Evolutionary conservation across 1,140 invertebrate species (phyloP).

Genomic region (Drosophila lacertosa): DNA sequence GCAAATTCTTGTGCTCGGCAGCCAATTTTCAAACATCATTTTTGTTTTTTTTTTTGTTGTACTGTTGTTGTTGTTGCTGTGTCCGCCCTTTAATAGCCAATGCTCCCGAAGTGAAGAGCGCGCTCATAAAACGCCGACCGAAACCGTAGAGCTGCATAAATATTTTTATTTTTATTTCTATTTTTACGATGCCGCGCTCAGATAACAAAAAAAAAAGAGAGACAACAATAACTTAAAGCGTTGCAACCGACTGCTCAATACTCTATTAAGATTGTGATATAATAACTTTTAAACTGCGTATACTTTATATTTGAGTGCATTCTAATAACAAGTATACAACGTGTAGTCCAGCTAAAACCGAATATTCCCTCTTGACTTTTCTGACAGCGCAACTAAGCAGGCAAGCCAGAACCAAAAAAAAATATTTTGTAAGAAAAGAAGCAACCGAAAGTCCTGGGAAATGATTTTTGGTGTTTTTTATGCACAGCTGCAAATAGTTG

Average conservation of each 20-base stretch:
- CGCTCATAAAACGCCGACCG: constrained; percentile 55
- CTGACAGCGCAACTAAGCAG: background rate
- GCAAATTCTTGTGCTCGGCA: constrained; percentile 37
- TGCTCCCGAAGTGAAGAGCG: constrained; percentile 28
- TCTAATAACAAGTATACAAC: no score
- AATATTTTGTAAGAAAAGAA: constrained; percentile 29
- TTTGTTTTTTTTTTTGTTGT: no score
- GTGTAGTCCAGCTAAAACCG: no score
- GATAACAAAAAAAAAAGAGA: constrained; percentile 46
- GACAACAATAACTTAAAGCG: background rate
- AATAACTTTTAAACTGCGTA: no score
- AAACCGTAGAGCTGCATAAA: constrained; percentile 66
- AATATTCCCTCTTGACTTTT: no score
- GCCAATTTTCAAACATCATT: constrained; percentile 69
- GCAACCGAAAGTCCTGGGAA: constrained; percentile 24
- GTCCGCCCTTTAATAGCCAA: constrained; percentile 69
- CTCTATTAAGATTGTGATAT: no score
- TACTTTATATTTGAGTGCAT: no score
- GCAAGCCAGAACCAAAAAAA: constrained; percentile 4
- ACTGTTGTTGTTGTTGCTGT: constrained; percentile 20
- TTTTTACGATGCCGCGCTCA: constrained; percentile 66
- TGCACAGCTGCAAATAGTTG: constrained; percentile 67
- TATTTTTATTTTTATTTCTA: constrained; percentile 75
- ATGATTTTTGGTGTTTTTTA: constrained; percentile 56
- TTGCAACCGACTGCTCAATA: no score